These are phyloP conservation scores for Amphipyra tragopoginis DNA, from an alignment of 2,888 invertebrate species.

Conservation along the genomic window DNA sequence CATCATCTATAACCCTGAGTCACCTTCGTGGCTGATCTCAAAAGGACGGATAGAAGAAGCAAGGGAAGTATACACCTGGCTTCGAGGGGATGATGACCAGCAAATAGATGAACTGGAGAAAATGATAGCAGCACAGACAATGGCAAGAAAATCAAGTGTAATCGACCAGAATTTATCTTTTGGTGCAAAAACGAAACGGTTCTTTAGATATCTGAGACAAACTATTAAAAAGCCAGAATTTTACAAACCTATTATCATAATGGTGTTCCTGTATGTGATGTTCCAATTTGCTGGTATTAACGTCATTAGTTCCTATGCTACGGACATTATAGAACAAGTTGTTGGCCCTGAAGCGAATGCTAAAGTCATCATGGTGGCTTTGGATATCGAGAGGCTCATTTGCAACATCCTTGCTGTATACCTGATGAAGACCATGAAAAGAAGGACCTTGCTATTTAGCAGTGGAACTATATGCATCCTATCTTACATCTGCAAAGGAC, in stretches of 20 bases:
- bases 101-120: slow-evolving; percentile 83
- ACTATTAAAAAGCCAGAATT: slow-evolving; percentile 87
- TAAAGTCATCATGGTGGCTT: slow-evolving; percentile 91
- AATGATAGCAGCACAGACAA: slow-evolving; percentile 82
- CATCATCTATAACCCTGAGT: slow-evolving; percentile 90
- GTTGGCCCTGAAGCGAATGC: slow-evolving; percentile 91
- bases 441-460: slow-evolving; percentile 90
- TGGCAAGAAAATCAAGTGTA: slow-evolving; percentile 75
- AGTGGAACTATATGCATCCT: slow-evolving; percentile 90
- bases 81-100: slow-evolving; percentile 85
- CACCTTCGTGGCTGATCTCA: slow-evolving; percentile 92
- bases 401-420: slow-evolving; percentile 91
- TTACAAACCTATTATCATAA: slow-evolving; percentile 90
- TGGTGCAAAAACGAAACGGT: slow-evolving; percentile 62
- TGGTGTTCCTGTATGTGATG: slow-evolving; percentile 91
- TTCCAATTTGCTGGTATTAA: slow-evolving; percentile 93
- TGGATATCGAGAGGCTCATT: slow-evolving; percentile 91
- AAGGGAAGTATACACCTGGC: slow-evolving; percentile 88
- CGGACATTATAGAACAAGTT: slow-evolving; percentile 90
- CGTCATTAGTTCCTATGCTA: slow-evolving; percentile 92
- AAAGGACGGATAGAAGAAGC: slow-evolving; percentile 90
- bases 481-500: slow-evolving; percentile 89
- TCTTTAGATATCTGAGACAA: slow-evolving; percentile 68
- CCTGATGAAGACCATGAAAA: slow-evolving; percentile 89
- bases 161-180: slow-evolving; percentile 68